Evolutionary conservation across 2,888 invertebrate genomes (phyloP), one percentile per base, ranked within the genome.

Genomic region (Hanleya hanleyi): DNA sequence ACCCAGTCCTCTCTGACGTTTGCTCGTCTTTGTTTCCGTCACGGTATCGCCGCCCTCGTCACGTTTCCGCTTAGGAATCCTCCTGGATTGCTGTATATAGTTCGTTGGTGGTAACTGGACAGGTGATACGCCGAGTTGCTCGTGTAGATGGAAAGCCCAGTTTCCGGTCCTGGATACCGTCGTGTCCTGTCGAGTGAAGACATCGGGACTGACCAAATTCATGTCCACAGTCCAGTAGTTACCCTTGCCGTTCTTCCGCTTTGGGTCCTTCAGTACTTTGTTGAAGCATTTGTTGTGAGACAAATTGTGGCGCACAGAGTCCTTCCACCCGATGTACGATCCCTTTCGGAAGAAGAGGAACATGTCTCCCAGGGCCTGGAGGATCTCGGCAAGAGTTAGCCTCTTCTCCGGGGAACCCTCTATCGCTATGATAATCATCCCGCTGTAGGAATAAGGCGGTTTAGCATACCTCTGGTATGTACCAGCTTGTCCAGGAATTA

Each of bases 251-350:
- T 26, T 37, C 18, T 12, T 47, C 35, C 65, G 33, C 18, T 9
- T 36, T 15, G 47, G 51, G n/a, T 37, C 50, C 15, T 26, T 47
- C 29, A 68, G 32, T n/a, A 35, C 62, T 67, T 61, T 74, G 12
- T 36, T 15, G 66, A 75, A 75, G 66, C 71, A 75, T 12, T 33
- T 5, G 47, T 37, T 41, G 62, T 71, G 50, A n/a, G 71, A 69
- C 51, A 75, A 71, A 36, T 62, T 75, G 75, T 75, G 75, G 4
- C 75, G 64, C 4, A 75, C 47, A 12, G 71, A 71, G 49, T 65
- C 66, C 41, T 66, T 50, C 75, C 75, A 75, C 5, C 75, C 71
- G 26, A 41, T 69, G 71, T 75, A 75, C 35, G n/a, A n/a, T 29
- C 32, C 41, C n/a, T 38, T 7, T 15, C 41, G 15, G 61, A 75